phyloP scores from a whole-genome alignment of 1,140 invertebrate species.

The Lethrus apterus region DNA sequence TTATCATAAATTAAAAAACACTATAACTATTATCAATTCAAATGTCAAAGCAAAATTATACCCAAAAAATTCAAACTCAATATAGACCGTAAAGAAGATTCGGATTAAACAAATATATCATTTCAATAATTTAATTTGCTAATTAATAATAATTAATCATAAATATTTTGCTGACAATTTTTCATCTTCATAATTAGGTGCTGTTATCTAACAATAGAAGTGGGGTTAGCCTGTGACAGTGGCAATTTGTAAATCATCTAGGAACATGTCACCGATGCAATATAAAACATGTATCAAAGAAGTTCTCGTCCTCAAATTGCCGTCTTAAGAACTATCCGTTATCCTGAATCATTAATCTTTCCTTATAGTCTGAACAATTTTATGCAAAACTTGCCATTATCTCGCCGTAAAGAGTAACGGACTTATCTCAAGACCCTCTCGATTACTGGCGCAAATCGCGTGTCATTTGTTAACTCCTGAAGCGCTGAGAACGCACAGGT shows the following conservation, averaged over 20 bases:
- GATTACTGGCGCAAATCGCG: slow-evolving; percentile 38
- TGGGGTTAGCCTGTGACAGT: no score
- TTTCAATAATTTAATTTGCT: no score
- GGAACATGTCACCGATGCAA: background rate
- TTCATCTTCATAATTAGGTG: no score
- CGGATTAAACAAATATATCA: no score
- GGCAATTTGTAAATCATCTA: background rate
- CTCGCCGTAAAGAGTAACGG: slow-evolving; percentile 21
- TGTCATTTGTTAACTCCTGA: slow-evolving; percentile 37
- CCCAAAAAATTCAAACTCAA: no score
- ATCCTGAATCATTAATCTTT: slow-evolving; percentile 36
- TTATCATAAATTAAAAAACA: no score
- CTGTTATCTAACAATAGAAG: no score
- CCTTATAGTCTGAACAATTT: slow-evolving; percentile 34
- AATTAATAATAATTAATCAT: no score
- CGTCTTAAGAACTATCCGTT: slow-evolving; percentile 30
- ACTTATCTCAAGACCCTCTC: slow-evolving; percentile 36
- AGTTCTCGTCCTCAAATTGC: slow-evolving; percentile 24
- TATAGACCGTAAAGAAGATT: no score
- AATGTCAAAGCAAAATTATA: no score
- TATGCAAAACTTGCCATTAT: slow-evolving; percentile 38
- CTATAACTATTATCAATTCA: no score
- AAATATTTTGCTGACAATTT: no score
- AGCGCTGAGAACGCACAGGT: slow-evolving; percentile 36
- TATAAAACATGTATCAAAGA: slow-evolving; percentile 1